phyloP scores from a whole-genome alignment of 1,140 invertebrate genomes.

The Drosophila dunni region DNA sequence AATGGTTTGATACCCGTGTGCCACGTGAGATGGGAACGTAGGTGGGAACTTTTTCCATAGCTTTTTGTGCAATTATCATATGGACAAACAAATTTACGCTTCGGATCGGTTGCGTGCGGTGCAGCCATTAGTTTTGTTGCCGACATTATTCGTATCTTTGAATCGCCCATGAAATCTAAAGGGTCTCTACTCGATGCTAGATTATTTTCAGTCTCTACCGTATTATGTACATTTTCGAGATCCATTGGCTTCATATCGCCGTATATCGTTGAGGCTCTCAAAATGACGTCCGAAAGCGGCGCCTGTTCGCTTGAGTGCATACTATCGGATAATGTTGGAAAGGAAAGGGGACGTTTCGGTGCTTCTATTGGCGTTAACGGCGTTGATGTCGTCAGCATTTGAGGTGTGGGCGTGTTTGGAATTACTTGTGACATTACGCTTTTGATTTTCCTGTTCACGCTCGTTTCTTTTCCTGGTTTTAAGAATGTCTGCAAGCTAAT shows the following conservation, averaged over 20 bases:
- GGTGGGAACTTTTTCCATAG: slow-evolving; percentile 82
- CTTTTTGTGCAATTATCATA: slow-evolving; percentile 82
- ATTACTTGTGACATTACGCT: slow-evolving; percentile 78
- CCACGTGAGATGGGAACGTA: slow-evolving; percentile 82
- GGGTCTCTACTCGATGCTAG: slow-evolving; percentile 40
- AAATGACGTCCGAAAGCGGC: slow-evolving; percentile 52
- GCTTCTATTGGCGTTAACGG: slow-evolving; percentile 65
- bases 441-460: slow-evolving; percentile 26
- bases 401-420: slow-evolving; percentile 77
- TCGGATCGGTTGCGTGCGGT: slow-evolving; percentile 70
- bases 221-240: slow-evolving; percentile 69
- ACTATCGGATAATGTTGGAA: slow-evolving; percentile 52
- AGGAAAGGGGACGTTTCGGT: slow-evolving; percentile 64
- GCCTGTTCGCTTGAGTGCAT: slow-evolving; percentile 52
- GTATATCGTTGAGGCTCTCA: slow-evolving; percentile 64
- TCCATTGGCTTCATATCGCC: slow-evolving; percentile 62
- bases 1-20: slow-evolving; percentile 86
- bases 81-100: slow-evolving; percentile 76
- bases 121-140: slow-evolving; percentile 68
- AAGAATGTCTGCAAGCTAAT: slow-evolving; percentile 39
- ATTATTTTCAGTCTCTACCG: slow-evolving; percentile 69
- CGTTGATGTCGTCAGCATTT: slow-evolving; percentile 81
- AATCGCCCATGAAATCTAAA: slow-evolving; percentile 39
- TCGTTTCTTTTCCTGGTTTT: slow-evolving; percentile 21
- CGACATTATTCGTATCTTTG: slow-evolving; percentile 73